phyloP scores from a whole-genome alignment of 1,140 invertebrate genomes.

The Drosophila parvula region DNA sequence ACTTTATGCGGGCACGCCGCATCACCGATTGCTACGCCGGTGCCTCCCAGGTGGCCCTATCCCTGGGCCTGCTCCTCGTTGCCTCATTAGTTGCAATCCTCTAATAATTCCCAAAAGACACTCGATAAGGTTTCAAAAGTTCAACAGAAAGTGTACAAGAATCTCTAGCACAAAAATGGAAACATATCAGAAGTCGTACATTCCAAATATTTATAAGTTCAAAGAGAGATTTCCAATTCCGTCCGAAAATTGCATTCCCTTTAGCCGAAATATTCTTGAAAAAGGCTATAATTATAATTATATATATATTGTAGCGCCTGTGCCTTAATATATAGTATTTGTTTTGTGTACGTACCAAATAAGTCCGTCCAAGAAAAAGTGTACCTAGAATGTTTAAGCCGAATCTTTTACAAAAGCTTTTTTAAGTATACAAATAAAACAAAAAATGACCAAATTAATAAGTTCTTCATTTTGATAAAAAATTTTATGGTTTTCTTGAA shows the following conservation, averaged over 20 bases:
- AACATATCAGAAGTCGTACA: slow-evolving; percentile 42
- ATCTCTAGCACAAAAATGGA: slow-evolving; percentile 43
- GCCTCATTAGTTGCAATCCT: slow-evolving; percentile 46
- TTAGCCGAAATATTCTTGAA: slow-evolving; percentile 3
- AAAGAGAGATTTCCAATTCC: slow-evolving; percentile 6
- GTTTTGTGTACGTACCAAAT: slow-evolving; percentile 47
- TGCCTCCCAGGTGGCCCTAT: slow-evolving; percentile 66
- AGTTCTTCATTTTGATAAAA: not conserved
- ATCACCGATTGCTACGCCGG: slow-evolving; percentile 91
- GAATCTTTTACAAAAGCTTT: slow-evolving; percentile 37
- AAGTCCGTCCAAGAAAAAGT: slow-evolving; percentile 43
- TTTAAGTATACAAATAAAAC: slow-evolving; percentile 42
- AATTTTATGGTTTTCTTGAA: not conserved
- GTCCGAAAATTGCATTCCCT: slow-evolving; percentile 18
- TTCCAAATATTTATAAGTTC: slow-evolving; percentile 38
- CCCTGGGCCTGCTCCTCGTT: slow-evolving; percentile 49
- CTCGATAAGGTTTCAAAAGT: slow-evolving; percentile 13
- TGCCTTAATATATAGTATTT: slow-evolving; percentile 45
- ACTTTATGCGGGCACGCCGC: slow-evolving; percentile 90
- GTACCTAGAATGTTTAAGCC: slow-evolving; percentile 34
- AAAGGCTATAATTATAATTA: slow-evolving; percentile 14
- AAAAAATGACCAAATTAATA: slow-evolving; percentile 9
- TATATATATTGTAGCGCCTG: slow-evolving; percentile 22
- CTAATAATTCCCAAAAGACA: slow-evolving; percentile 19
- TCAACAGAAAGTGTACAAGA: slow-evolving; percentile 30